Conservation (phyloP, 2,888 invertebrate species). For the Parelbella ahira region DNA sequence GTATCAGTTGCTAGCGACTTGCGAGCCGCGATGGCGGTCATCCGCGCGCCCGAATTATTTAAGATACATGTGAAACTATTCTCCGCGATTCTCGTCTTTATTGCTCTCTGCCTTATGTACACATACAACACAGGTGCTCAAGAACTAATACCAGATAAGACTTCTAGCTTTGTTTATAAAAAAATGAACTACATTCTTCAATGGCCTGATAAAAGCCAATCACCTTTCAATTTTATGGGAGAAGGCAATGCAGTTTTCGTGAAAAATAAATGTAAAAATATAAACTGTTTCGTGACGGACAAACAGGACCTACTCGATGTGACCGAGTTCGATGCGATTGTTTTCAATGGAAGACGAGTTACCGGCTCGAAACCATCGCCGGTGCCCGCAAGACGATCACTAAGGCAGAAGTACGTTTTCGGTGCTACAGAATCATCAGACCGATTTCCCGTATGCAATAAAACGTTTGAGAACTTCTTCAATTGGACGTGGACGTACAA, state of each 20-base stretch:
- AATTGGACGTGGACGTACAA: conserved; percentile 72
- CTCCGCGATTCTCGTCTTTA: too few relatives aligned
- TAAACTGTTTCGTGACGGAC: conserved; percentile 64
- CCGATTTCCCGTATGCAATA: conserved; percentile 51
- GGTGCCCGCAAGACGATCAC: conserved; percentile 43
- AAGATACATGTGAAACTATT: too few relatives aligned
- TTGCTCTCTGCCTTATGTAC: too few relatives aligned
- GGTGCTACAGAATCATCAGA: conserved; percentile 53
- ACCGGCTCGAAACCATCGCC: conserved; percentile 36
- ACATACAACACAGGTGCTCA: too few relatives aligned
- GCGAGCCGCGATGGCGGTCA: too few relatives aligned
- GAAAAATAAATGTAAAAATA: conserved; percentile 53
- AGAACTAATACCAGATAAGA: too few relatives aligned
- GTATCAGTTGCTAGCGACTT: too few relatives aligned
- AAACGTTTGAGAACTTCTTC: conserved; percentile 56
- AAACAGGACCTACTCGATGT: conserved; percentile 46
- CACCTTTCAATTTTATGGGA: too few relatives aligned
- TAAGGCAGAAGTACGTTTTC: conserved; percentile 59
- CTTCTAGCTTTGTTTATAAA: too few relatives aligned
- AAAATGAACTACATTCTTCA: too few relatives aligned
- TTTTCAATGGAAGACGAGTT: conserved; percentile 50
- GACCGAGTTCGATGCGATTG: conserved; percentile 55
- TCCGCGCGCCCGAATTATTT: too few relatives aligned
- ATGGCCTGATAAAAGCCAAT: too few relatives aligned
- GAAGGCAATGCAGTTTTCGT: conserved; percentile 52